Conservation (phyloP, 2,113 vertebrate species). For the Hippopotamus amphibius region DNA sequence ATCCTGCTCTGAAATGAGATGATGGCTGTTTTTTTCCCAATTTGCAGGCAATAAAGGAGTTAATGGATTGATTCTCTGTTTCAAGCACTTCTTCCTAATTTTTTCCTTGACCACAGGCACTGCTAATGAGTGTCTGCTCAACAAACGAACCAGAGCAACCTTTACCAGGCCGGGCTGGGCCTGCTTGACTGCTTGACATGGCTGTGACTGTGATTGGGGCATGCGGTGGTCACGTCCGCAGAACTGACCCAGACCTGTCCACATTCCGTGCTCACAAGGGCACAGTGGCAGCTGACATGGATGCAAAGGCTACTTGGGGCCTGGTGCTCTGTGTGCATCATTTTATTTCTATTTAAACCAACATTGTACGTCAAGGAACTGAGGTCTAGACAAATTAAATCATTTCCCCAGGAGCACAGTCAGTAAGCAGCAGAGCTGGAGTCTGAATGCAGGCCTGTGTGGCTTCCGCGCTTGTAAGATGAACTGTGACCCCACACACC, state of each 20-base stretch:
- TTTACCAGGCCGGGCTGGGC: rapidly evolving
- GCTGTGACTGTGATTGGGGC: background rate
- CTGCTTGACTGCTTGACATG: background rate
- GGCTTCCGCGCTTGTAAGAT: background rate
- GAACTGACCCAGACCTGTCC: background rate
- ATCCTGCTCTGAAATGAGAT: background rate
- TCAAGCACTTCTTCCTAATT: background rate
- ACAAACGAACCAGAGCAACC: background rate
- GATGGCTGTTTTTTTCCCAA: background rate
- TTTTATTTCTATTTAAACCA: background rate
- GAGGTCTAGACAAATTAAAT: background rate
- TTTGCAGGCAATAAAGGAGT: background rate
- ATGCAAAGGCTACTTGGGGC: background rate
- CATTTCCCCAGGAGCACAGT: background rate
- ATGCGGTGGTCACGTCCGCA: background rate
- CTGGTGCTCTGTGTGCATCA: background rate
- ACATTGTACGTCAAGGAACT: background rate
- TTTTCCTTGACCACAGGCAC: background rate
- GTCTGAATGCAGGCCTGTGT: background rate
- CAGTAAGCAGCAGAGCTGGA: background rate
- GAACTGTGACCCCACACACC: too few relatives aligned
- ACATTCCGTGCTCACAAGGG: background rate
- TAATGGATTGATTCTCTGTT: background rate
- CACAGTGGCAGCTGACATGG: background rate
- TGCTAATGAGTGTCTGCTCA: background rate